A percentile compares a stretch with the other conserved stretches of the same genome.
These are phyloP conservation scores for Murina feae DNA, from an alignment of 2,113 vertebrate genomes.

Conservation along the genomic window DNA sequence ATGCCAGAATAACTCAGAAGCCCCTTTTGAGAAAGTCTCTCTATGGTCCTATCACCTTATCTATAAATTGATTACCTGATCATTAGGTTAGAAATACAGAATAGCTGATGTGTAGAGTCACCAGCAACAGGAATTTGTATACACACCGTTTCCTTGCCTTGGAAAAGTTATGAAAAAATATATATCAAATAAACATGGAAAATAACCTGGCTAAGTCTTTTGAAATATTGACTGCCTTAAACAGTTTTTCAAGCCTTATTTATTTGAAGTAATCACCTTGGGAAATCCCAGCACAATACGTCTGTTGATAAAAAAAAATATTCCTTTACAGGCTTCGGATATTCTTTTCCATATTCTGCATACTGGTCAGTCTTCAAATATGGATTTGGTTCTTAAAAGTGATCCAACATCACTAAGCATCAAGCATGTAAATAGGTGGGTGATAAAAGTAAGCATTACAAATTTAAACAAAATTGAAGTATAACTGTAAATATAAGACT, in stretches of 20 bases:
- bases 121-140: not conserved
- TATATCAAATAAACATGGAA: not conserved
- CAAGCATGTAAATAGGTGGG: not conserved
- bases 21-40: not conserved
- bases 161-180: not conserved
- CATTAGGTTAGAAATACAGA: not conserved
- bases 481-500: slow-evolving; percentile 6
- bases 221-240: not conserved
- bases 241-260: not conserved
- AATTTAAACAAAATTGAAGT: slow-evolving; percentile 41
- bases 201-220: not conserved
- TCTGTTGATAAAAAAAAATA: not conserved
- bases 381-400: not conserved
- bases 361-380: not conserved
- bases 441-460: not conserved
- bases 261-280: not conserved
- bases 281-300: not conserved
- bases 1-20: not conserved
- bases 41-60: not conserved
- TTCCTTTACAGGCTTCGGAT: not conserved
- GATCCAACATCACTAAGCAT: not conserved
- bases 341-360: not conserved
- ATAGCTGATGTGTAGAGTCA: not conserved
- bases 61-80: not conserved
- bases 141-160: not conserved